A percentile compares a stretch with the other conserved stretches of the same genome.
Conservation (phyloP, 37 sponge, comb jelly and placozoan genomes). For the Agelas oroides region DNA sequence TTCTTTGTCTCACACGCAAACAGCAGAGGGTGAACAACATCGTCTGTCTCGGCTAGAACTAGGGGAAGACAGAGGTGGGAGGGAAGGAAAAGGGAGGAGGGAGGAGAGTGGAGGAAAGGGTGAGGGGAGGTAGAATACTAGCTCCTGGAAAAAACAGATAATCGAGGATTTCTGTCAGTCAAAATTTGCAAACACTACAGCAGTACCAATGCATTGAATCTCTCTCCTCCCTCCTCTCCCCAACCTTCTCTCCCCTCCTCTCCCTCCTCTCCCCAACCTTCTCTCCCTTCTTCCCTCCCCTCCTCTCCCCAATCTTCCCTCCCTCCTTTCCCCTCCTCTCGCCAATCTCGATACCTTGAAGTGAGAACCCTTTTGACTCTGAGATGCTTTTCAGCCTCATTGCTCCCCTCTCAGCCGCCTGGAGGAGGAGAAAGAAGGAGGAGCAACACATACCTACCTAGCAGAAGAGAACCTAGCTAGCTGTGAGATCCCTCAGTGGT, state of each 20-base stretch:
- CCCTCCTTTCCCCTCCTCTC: too few species aligned
- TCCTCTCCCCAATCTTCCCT: too few species aligned
- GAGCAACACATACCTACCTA: background rate
- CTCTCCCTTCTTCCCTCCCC: too few species aligned
- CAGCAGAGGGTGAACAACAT: conserved; percentile 83
- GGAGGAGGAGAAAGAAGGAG: background rate
- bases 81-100: background rate
- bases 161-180: too few species aligned
- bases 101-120: background rate
- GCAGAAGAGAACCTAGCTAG: background rate
- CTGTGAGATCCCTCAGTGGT: background rate
- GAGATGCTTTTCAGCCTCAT: conserved; percentile 65
- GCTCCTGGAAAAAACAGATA: too few species aligned
- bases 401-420: conserved; percentile 75
- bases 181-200: too few species aligned
- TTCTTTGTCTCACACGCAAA: conserved; percentile 85
- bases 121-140: too few species aligned
- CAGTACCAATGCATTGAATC: too few species aligned
- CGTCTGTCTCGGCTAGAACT: conserved; percentile 77
- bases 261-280: too few species aligned
- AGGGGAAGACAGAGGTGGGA: background rate
- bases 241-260: too few species aligned
- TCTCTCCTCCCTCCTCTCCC: too few species aligned
- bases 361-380: conserved; percentile 34
- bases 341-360: conserved; percentile 32